Evolutionary conservation across 2,888 invertebrate genomes (phyloP), one percentile per base, ranked within the genome.

Genomic region (Cryptus armator): DNA sequence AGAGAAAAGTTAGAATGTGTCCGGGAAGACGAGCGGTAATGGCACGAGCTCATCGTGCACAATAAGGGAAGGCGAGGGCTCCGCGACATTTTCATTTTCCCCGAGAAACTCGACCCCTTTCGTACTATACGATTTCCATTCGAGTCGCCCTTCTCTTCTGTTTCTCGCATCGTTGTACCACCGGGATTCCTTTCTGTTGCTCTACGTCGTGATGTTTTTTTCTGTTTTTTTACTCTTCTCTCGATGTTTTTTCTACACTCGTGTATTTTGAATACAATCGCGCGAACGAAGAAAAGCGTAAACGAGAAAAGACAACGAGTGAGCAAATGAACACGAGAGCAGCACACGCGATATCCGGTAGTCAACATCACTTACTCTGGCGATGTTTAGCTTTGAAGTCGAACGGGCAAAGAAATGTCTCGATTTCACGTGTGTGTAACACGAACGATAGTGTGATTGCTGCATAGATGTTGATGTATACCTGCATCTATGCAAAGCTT

Each of bases 1-100:
- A 68, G 75, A 83, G 64, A 83, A 83, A 66, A 66, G 51, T 56
- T 70, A 66, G 64, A 70, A 83, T 46, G 71, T 78, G 64, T 71
- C 74, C 46, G 56, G 44, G 16, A 75, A 75, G 46, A 75, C 74
- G 53, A 43, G 62, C 12, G 14, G 59, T 70, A 83, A 79, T 79
- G 75, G 70, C 51, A 83, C 79, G 43, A 80, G 83, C 83, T 80
- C 64, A 66, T 80, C 75, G 70, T 44, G 79, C 59, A 75, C 68
- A 70, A 83, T 68, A 70, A 79, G 59, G 71, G 56, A 77, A 79
- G 74, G 10, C 68, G 53, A 43, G 32, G 48, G 48, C 53, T 46
- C 14, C 43, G 43, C 68, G 59, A 75, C 62, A 83, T 83, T 83
- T 80, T 83, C 83, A 80, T 81, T 32, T 62, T 76, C 56, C 66